phyloP scores from a whole-genome alignment of 2,113 vertebrate genomes.

The Rhinichthys klamathensis region DNA sequence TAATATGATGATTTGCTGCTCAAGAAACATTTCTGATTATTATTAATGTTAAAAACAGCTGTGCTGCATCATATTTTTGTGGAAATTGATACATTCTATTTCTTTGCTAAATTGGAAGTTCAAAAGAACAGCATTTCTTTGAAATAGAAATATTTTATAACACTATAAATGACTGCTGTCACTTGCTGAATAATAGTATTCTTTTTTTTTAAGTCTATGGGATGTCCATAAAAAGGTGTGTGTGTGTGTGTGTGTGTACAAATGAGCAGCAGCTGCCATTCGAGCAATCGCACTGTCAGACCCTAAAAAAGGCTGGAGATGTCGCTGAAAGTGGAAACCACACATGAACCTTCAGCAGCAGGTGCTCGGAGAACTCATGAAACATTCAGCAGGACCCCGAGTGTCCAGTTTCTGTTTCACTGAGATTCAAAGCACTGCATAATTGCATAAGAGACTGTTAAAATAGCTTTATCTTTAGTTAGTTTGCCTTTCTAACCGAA shows the following conservation, averaged over 20 bases:
- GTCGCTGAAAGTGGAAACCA: conserved; percentile 24
- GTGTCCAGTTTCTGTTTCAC: conserved; percentile 12
- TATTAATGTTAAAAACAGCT: background rate
- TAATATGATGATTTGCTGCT: background rate
- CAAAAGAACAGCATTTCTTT: too few relatives aligned
- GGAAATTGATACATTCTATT: background rate
- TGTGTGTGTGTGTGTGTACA: background rate
- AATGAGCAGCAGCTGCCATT: background rate
- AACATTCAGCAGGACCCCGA: conserved; percentile 2
- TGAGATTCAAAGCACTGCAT: background rate
- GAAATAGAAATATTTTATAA: background rate
- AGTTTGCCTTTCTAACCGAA: background rate
- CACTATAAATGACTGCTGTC: background rate
- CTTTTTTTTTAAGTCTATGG: too few relatives aligned
- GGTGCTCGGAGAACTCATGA: background rate
- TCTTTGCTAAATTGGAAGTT: too few relatives aligned
- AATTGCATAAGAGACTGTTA: background rate
- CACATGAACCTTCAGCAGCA: background rate
- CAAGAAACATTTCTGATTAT: background rate
- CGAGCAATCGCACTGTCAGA: background rate
- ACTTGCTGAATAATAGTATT: background rate
- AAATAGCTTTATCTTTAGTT: background rate
- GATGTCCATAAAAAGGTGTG: too few relatives aligned
- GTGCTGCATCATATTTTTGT: background rate
- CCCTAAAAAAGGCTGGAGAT: background rate